Conservation (phyloP, 2,797 vertebrate genomes). For the Pterois miles region DNA sequence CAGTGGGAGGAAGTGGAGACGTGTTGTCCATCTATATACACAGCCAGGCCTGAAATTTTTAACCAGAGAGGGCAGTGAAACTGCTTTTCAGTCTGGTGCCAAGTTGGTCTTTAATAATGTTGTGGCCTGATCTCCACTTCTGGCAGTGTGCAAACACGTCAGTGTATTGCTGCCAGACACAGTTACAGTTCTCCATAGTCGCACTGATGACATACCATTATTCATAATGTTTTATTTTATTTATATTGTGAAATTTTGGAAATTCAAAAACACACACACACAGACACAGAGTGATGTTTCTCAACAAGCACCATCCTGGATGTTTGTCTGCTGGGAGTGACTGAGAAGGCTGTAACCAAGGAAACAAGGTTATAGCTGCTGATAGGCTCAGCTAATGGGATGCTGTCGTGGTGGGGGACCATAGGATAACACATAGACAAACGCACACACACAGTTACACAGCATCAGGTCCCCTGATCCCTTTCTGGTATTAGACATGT, state of each 20-base stretch:
- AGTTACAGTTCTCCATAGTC: no score
- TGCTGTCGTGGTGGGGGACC: constrained; percentile 13
- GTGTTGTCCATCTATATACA: no score
- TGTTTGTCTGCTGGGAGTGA: constrained; percentile 42
- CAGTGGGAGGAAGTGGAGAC: no score
- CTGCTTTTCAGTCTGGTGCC: no score
- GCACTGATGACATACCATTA: background rate
- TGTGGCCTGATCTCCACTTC: no score
- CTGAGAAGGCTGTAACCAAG: constrained; percentile 56
- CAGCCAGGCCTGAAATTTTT: no score
- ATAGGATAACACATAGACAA: constrained; percentile 3
- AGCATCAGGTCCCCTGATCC: background rate
- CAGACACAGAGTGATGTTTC: background rate
- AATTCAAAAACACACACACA: background rate
- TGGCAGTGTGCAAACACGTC: no score
- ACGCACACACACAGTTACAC: constrained; percentile 3
- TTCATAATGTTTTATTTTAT: no score
- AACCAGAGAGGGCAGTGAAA: no score
- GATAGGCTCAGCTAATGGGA: constrained; percentile 47
- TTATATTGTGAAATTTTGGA: background rate
- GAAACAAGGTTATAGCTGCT: constrained; percentile 62
- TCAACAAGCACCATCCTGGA: constrained; percentile 7
- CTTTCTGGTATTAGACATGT: constrained; percentile 9
- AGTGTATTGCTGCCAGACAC: no score
- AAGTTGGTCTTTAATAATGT: no score